Conservation (phyloP, 1,140 invertebrate genomes). For the Cydia strobilella region DNA sequence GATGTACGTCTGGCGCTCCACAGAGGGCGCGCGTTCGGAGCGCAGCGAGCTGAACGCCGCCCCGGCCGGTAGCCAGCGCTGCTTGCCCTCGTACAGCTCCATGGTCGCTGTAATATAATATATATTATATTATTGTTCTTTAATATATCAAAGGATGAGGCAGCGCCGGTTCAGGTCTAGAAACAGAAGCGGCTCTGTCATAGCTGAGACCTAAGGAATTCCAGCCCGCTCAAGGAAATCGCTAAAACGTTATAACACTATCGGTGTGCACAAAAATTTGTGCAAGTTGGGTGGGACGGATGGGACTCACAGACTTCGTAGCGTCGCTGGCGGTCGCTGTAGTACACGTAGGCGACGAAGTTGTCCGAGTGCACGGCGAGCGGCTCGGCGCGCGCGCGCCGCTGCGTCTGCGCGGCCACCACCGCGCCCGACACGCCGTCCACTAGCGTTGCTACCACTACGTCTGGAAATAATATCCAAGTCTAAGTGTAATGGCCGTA, state of each 20-base stretch:
- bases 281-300: neutral
- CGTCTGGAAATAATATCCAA: slow-evolving; percentile 79
- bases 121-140: neutral
- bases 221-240: too few species aligned
- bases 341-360: slow-evolving; percentile 97
- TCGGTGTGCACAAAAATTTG: too few species aligned
- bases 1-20: slow-evolving; percentile 95
- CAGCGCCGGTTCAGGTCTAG: neutral
- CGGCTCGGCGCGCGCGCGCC: slow-evolving; percentile 89
- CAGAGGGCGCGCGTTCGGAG: slow-evolving; percentile 87
- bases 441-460: slow-evolving; percentile 91
- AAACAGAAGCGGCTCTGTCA: too few species aligned
- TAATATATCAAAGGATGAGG: neutral
- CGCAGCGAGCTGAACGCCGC: slow-evolving; percentile 93
- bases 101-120: slow-evolving; percentile 83
- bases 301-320: slow-evolving; percentile 86
- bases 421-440: slow-evolving; percentile 94
- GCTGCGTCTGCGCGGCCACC: slow-evolving; percentile 87
- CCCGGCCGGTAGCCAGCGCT: slow-evolving; percentile 87
- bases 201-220: too few species aligned
- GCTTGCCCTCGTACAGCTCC: slow-evolving; percentile 97
- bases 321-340: slow-evolving; percentile 95
- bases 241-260: too few species aligned
- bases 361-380: slow-evolving; percentile 98
- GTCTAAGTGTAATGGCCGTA: too few species aligned